Evolutionary conservation across 2,888 invertebrate species (phyloP).

Genomic region (Eilema sororculum): DNA sequence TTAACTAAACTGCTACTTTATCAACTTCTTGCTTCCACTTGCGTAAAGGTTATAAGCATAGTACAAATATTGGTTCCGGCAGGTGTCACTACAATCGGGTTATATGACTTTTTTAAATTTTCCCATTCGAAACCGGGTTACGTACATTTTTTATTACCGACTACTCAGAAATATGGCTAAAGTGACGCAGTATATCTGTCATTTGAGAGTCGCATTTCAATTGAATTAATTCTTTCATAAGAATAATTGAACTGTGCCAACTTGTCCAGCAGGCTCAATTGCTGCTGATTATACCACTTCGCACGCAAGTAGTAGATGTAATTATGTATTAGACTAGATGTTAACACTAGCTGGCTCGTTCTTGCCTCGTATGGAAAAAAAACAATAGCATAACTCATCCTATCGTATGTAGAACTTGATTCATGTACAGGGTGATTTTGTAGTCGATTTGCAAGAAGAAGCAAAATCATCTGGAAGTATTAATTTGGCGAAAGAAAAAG

Average conservation of each 20-base stretch:
- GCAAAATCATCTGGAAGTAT: too few relatives aligned
- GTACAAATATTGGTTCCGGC: neutral
- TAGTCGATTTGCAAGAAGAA: too few relatives aligned
- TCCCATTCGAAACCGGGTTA: neutral
- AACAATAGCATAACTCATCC: too few relatives aligned
- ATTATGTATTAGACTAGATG: neutral
- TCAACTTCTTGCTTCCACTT: neutral
- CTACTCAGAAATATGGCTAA: neutral
- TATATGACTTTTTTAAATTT: neutral
- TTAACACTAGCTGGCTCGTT: neutral
- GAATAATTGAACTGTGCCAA: neutral
- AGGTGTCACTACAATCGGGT: neutral
- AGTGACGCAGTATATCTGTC: neutral
- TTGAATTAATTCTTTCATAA: slow-evolving; percentile 4
- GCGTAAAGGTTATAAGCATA: neutral
- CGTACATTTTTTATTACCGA: neutral
- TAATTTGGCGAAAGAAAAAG: too few relatives aligned
- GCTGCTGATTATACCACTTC: neutral
- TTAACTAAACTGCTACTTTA: neutral
- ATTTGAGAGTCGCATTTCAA: slow-evolving; percentile 1
- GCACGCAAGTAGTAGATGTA: neutral
- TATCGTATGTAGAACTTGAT: too few relatives aligned
- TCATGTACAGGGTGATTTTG: too few relatives aligned
- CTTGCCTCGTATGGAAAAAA: neutral
- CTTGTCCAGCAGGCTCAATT: neutral